Conservation (phyloP, 2,888 invertebrate genomes). For the Drosophila anomalata region DNA sequence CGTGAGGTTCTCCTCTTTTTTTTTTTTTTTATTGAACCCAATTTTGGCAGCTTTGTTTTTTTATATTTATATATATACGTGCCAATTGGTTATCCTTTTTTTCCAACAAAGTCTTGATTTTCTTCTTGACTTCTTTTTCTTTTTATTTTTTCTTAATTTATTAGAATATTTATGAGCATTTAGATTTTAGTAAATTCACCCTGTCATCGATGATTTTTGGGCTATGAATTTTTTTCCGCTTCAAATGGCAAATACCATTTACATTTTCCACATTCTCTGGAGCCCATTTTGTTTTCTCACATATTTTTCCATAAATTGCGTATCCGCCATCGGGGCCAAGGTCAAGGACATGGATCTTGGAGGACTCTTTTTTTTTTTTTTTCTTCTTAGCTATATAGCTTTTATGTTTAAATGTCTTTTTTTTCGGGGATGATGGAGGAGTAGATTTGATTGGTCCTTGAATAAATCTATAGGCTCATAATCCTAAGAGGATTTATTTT, state of each 20-base stretch:
- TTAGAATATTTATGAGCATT: constrained; percentile 32
- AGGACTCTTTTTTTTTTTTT: constrained; percentile 5
- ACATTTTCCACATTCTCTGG: constrained; percentile 10
- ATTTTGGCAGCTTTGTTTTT: constrained; percentile 47
- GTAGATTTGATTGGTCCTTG: constrained; percentile 18
- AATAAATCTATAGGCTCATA: constrained; percentile 20
- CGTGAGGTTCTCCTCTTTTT: constrained; percentile 21
- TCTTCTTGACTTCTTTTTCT: not conserved
- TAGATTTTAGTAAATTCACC: constrained; percentile 15
- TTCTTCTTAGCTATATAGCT: not conserved
- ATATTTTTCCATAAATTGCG: constrained; percentile 43
- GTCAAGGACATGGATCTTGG: constrained; percentile 43
- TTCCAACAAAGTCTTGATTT: not conserved
- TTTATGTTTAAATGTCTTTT: constrained; percentile 2
- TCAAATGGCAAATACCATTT: constrained; percentile 30
- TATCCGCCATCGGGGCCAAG: constrained; percentile 47
- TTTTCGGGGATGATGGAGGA: not conserved
- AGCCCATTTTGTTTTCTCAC: constrained; percentile 23
- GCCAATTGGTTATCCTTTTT: not conserved
- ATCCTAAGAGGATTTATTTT: constrained; percentile 10
- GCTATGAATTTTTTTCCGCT: constrained; percentile 20
- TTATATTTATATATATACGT: constrained; percentile 2
- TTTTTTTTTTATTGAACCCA: constrained; percentile 51
- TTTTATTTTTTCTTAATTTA: constrained; percentile 21
- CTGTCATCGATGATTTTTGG: constrained; percentile 21